Percentiles rank a stretch among this genome's conserved stretches.
Conservation (phyloP, 2,113 vertebrate genomes). For the Pangasianodon hypophthalmus region DNA sequence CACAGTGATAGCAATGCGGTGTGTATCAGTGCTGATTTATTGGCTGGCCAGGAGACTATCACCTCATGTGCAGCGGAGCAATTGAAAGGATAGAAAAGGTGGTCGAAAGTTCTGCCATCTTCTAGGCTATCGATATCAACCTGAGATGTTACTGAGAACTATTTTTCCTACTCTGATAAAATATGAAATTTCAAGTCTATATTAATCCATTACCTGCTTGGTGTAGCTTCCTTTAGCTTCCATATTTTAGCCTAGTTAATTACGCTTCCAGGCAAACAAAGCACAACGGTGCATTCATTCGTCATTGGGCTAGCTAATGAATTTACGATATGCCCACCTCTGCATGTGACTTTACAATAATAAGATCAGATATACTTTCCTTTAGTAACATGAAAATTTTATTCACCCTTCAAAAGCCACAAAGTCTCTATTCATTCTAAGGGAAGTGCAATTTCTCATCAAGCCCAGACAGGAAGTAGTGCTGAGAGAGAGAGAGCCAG, state of each 20-base stretch:
- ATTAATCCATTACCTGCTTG: neutral
- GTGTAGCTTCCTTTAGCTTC: neutral
- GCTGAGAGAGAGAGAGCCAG: neutral
- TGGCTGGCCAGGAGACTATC: constrained; percentile 1
- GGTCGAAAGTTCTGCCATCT: neutral
- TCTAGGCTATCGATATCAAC: neutral
- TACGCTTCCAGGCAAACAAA: neutral
- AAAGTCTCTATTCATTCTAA: neutral
- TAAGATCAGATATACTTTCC: neutral
- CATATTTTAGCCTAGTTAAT: too few species aligned
- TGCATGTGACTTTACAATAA: neutral
- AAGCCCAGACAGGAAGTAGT: neutral
- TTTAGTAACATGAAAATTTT: neutral
- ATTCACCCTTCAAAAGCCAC: neutral
- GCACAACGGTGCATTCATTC: neutral
- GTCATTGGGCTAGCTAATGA: neutral
- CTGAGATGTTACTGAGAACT: neutral
- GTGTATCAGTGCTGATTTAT: constrained; percentile 6
- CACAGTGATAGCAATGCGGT: constrained; percentile 14
- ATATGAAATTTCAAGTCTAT: neutral
- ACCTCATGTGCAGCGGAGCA: too few species aligned
- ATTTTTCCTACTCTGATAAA: neutral
- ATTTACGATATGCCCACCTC: neutral
- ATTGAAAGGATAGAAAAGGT: neutral
- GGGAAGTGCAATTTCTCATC: neutral